Conservation (phyloP, 2,113 vertebrate species). For the Oreotragus oreotragus region DNA sequence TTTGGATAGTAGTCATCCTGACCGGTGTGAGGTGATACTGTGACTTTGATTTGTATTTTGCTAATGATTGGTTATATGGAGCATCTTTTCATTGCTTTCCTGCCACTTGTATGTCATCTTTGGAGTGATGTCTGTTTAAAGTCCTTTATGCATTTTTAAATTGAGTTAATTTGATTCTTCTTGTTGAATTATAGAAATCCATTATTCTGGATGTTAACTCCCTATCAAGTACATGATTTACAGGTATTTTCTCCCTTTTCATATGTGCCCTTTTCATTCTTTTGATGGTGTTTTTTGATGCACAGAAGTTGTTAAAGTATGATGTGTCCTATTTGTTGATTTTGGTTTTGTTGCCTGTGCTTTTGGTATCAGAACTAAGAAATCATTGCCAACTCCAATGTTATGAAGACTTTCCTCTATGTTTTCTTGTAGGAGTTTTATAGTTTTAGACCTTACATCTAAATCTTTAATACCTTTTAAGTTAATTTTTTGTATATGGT, state of each 20-base stretch:
- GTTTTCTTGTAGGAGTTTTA: neutral
- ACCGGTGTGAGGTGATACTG: neutral
- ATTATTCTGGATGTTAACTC: neutral
- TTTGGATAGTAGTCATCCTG: neutral
- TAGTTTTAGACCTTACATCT: neutral
- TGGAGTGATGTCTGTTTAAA: neutral
- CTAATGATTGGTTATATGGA: neutral
- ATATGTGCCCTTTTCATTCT: neutral
- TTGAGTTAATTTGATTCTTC: neutral
- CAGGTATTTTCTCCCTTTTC: neutral
- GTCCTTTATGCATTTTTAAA: neutral
- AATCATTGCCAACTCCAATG: neutral
- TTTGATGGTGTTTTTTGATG: neutral
- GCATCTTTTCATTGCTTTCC: neutral
- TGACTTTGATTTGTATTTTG: neutral
- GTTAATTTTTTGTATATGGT: neutral
- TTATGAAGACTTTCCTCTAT: neutral
- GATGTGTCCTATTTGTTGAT: neutral
- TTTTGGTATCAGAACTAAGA: neutral
- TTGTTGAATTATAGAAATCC: neutral
- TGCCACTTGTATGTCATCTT: neutral
- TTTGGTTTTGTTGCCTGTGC: neutral
- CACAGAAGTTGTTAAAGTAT: neutral
- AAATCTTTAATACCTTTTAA: neutral
- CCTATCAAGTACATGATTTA: neutral